Conservation (phyloP, 2,888 invertebrate genomes). For the Nephrotoma flavescens region DNA sequence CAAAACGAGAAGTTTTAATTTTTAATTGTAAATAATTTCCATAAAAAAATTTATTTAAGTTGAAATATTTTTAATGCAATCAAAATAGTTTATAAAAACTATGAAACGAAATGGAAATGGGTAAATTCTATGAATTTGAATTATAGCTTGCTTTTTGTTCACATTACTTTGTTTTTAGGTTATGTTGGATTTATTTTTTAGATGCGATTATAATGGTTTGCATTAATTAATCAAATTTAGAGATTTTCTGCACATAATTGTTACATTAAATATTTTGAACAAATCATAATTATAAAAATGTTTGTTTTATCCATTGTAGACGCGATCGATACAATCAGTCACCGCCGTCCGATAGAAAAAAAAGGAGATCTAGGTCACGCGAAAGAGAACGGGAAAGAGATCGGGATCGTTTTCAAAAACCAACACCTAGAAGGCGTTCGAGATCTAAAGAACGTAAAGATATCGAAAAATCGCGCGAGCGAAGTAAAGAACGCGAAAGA, state of each 20-base stretch:
- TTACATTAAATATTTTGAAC: too few species aligned
- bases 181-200: neutral
- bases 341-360: constrained; percentile 37
- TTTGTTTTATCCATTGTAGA: constrained; percentile 7
- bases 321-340: constrained; percentile 23
- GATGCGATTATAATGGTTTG: neutral
- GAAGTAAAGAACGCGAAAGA: constrained; percentile 18
- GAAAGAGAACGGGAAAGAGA: constrained; percentile 43
- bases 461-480: constrained; percentile 17
- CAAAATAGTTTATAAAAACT: neutral
- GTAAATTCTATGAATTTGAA: neutral
- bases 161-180: neutral
- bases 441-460: constrained; percentile 1
- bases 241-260: too few species aligned
- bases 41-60: neutral
- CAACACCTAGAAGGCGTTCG: constrained; percentile 10
- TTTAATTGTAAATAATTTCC: neutral
- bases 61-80: neutral
- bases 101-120: constrained; percentile 1
- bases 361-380: constrained; percentile 42
- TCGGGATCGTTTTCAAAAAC: constrained; percentile 33
- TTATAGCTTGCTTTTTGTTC: neutral
- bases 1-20: neutral
- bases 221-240: neutral
- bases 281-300: neutral